phyloP scores from a whole-genome alignment of 1,140 invertebrate genomes.

The Ditylenchus dipsaci region DNA sequence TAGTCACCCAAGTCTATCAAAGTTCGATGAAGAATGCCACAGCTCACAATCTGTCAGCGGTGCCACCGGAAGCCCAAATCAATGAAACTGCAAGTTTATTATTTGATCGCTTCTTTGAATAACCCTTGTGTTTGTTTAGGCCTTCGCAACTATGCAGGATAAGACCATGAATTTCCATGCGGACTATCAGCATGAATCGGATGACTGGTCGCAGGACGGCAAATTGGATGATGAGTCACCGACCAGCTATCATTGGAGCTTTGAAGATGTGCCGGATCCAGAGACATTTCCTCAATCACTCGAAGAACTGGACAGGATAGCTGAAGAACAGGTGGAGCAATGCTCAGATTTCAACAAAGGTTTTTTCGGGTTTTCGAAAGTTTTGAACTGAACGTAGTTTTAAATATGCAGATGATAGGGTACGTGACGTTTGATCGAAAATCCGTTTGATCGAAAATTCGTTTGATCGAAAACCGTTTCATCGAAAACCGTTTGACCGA shows the following conservation, averaged over 20 bases:
- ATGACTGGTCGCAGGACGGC: neutral
- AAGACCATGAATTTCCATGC: neutral
- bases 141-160: neutral
- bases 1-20: neutral
- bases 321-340: neutral
- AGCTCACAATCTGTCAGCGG: neutral
- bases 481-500: no score
- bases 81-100: neutral
- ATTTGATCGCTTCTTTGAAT: neutral
- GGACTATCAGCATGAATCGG: neutral
- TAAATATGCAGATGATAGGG: no score
- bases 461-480: no score
- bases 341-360: no score
- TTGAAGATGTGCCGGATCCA: neutral
- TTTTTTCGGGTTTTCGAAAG: no score
- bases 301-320: neutral
- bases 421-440: no score
- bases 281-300: neutral
- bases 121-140: neutral
- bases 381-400: no score
- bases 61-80: neutral
- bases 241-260: neutral
- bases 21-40: neutral
- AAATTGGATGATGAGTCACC: neutral
- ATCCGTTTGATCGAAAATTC: no score